phyloP scores from a whole-genome alignment of 2,888 invertebrate genomes.

The Scaptomyza cyrtandrae region DNA sequence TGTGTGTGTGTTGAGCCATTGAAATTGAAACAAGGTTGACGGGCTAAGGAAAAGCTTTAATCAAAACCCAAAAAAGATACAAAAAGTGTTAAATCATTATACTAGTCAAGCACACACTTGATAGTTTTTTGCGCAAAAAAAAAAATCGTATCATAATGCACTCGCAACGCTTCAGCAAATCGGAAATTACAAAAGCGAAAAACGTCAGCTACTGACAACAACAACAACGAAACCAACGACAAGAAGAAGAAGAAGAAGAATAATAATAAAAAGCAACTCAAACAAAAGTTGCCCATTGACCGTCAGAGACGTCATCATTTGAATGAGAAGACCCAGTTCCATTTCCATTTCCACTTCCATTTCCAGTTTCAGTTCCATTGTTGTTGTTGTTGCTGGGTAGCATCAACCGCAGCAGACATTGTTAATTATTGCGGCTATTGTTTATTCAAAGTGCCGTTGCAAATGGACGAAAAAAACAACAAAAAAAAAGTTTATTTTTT shows the following conservation, averaged over 20 bases:
- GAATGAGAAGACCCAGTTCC: constrained; percentile 22
- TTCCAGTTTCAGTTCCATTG: constrained; percentile 13
- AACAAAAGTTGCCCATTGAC: constrained; percentile 7
- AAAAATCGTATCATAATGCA: neutral
- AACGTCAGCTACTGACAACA: constrained; percentile 14
- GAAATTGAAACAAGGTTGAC: constrained; percentile 5
- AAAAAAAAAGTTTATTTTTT: constrained; percentile 2
- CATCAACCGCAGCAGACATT: constrained; percentile 11
- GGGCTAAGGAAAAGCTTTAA: neutral
- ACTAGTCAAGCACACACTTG: constrained; percentile 1
- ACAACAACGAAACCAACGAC: no score
- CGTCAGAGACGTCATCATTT: constrained; percentile 21
- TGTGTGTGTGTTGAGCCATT: no score
- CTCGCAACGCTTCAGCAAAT: constrained; percentile 31
- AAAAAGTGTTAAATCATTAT: no score
- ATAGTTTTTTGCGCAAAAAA: neutral
- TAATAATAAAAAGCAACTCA: constrained; percentile 8
- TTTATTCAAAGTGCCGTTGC: constrained; percentile 8
- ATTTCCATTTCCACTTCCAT: neutral
- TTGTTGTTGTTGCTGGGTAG: constrained; percentile 12
- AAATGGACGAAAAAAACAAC: neutral
- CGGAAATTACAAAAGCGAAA: constrained; percentile 16
- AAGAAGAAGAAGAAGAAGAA: no score
- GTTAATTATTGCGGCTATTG: constrained; percentile 31
- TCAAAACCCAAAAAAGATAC: no score